Evolutionary conservation across 2,113 vertebrate species (phyloP).

Genomic region (Urocitellus parryii): DNA sequence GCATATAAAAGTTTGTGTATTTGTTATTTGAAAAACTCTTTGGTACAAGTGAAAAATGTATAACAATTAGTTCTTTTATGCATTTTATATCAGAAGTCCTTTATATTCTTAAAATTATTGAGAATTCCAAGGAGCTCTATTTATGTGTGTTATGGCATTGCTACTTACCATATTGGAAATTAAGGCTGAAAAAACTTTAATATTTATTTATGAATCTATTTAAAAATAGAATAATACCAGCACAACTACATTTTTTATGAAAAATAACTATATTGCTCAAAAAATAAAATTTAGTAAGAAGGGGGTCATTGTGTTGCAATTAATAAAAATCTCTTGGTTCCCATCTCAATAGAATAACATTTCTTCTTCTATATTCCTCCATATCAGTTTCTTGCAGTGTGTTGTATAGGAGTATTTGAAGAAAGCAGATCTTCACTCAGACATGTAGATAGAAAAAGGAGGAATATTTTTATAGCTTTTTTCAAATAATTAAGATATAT

Average conservation of each 20-base stretch:
- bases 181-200: not conserved
- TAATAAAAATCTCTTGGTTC: not conserved
- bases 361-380: not conserved
- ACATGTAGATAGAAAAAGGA: not conserved
- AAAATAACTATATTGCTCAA: not conserved
- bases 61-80: not conserved
- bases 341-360: not conserved
- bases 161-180: not conserved
- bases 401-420: conserved; percentile 6
- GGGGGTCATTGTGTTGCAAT: not conserved
- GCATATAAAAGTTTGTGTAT: not conserved
- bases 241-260: not conserved
- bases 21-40: not conserved
- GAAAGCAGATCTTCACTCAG: not conserved
- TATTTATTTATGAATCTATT: not conserved
- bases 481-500: not conserved
- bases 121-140: not conserved
- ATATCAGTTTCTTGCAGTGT: not conserved
- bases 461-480: conserved; percentile 2
- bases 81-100: not conserved
- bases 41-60: not conserved
- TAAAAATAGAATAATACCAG: conserved; percentile 6
- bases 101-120: not conserved
- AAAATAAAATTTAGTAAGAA: not conserved
- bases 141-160: not conserved